Evolutionary conservation across 2,797 vertebrate genomes (phyloP).

Genomic region (Eleutherodactylus coqui): DNA sequence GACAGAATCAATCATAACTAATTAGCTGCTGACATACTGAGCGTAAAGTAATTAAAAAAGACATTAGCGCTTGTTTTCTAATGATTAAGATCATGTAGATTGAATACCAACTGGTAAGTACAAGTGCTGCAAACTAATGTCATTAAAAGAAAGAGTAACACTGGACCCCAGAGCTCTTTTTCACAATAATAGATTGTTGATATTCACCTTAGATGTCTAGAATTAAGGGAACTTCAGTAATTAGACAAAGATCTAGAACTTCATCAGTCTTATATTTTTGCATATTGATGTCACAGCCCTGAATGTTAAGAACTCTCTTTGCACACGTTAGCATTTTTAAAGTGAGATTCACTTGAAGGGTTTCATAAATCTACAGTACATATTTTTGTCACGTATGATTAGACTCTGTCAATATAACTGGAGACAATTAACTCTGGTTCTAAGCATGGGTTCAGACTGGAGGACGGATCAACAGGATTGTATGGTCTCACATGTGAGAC

Average conservation of each 20-base stretch:
- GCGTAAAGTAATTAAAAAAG: slow-evolving; percentile 70
- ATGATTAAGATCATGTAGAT: slow-evolving; percentile 68
- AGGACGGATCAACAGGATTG: too few species aligned
- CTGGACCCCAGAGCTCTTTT: slow-evolving; percentile 38
- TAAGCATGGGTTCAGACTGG: too few species aligned
- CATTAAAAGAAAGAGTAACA: slow-evolving; percentile 62
- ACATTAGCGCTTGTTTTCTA: slow-evolving; percentile 68
- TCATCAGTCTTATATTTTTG: background rate
- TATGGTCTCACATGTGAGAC: too few species aligned
- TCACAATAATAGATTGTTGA: background rate
- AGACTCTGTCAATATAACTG: too few species aligned
- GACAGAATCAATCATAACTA: slow-evolving; percentile 71
- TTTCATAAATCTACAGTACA: too few species aligned
- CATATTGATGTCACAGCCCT: background rate
- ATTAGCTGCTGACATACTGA: slow-evolving; percentile 67
- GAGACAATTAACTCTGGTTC: too few species aligned
- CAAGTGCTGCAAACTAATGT: slow-evolving; percentile 65
- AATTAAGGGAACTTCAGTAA: background rate
- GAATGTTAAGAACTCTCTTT: background rate
- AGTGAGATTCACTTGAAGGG: background rate
- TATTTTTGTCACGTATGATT: too few species aligned
- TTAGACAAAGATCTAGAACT: background rate
- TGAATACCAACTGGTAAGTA: slow-evolving; percentile 68
- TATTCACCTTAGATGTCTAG: background rate
- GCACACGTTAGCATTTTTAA: background rate